Conservation (phyloP, 2,797 vertebrate genomes). For the Muraenolepis orangiensis region DNA sequence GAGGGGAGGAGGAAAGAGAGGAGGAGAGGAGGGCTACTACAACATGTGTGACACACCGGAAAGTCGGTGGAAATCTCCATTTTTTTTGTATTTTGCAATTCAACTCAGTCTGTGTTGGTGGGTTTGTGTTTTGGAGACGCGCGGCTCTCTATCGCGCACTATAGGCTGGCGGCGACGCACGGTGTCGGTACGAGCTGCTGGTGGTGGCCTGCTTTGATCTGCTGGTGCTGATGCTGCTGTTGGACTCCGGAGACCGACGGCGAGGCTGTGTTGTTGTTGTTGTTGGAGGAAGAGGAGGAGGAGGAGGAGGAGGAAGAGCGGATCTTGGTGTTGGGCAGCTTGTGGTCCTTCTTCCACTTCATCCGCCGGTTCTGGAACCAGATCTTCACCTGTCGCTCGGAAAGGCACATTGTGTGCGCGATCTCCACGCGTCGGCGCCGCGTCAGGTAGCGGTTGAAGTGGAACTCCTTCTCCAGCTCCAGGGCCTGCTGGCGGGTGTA, state of each 20-base stretch:
- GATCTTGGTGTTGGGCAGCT: conserved; percentile 99
- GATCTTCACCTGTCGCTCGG: conserved; percentile 98
- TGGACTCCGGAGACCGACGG: conserved; percentile 74
- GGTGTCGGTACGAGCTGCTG: conserved; percentile 85
- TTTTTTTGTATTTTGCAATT: conserved; percentile 68
- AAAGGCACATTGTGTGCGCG: conserved; percentile 95
- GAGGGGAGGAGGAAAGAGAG: conserved; percentile 78
- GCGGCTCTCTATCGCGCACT: conserved; percentile 60
- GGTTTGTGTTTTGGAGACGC: conserved; percentile 32
- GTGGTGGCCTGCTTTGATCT: conserved; percentile 90
- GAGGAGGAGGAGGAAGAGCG: too few relatives aligned
- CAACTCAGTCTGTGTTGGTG: conserved; percentile 74
- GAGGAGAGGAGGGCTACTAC: conserved; percentile 82
- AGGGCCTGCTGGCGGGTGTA: conserved; percentile 98
- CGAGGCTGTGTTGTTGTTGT: conserved; percentile 78
- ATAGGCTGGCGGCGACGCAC: conserved; percentile 75
- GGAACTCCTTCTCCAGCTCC: conserved; percentile 98
- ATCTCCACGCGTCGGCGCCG: conserved; percentile 96
- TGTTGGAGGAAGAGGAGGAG: too few relatives aligned
- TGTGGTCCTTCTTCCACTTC: conserved; percentile 99
- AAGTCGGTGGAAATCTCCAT: conserved; percentile 70
- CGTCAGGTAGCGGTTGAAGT: conserved; percentile 98
- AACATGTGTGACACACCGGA: conserved; percentile 76
- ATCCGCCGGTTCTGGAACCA: conserved; percentile 99
- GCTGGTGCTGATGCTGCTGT: conserved; percentile 76